Evolutionary conservation across 2,797 vertebrate species (phyloP).

Genomic region (Pseudochromis fuscus): DNA sequence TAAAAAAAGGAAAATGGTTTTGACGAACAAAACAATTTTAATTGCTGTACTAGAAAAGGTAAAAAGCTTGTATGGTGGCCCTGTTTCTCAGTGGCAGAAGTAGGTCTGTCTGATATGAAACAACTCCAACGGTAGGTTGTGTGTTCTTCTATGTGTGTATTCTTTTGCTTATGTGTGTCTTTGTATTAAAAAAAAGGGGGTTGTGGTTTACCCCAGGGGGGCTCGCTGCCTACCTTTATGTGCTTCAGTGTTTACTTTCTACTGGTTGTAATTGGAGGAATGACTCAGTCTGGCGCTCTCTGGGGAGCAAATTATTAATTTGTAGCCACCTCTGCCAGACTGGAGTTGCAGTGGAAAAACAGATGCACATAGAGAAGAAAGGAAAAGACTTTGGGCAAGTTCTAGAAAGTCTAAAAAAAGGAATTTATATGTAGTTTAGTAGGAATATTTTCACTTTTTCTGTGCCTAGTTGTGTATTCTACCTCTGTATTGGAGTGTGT

Average conservation of each 20-base stretch:
- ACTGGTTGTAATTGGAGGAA: slow-evolving; percentile 72
- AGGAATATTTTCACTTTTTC: slow-evolving; percentile 23
- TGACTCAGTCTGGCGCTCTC: slow-evolving; percentile 70
- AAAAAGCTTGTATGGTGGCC: slow-evolving; percentile 33
- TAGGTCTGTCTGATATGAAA: slow-evolving; percentile 51
- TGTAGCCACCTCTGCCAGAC: slow-evolving; percentile 55
- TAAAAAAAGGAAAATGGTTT: background rate
- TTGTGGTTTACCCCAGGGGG: slow-evolving; percentile 53
- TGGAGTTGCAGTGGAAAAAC: slow-evolving; percentile 55
- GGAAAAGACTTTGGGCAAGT: slow-evolving; percentile 27
- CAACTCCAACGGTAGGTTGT: slow-evolving; percentile 22
- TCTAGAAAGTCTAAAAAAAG: slow-evolving; percentile 36
- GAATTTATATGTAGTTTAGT: slow-evolving; percentile 12
- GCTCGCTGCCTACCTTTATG: slow-evolving; percentile 56
- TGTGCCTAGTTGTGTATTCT: slow-evolving; percentile 25
- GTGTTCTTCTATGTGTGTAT: slow-evolving; percentile 30
- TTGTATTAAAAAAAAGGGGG: slow-evolving; percentile 25
- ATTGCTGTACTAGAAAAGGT: slow-evolving; percentile 9
- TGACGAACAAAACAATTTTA: slow-evolving; percentile 16
- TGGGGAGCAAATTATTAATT: slow-evolving; percentile 77
- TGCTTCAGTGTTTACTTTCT: slow-evolving; percentile 71
- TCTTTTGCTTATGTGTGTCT: slow-evolving; percentile 28
- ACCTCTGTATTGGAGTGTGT: slow-evolving; percentile 44
- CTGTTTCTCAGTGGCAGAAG: slow-evolving; percentile 64
- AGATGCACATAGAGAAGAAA: slow-evolving; percentile 38